A percentile compares a stretch with the other conserved stretches of the same genome.
These are phyloP conservation scores for Falco peregrinus DNA, from an alignment of 2,797 vertebrate species.

Conservation along the genomic window DNA sequence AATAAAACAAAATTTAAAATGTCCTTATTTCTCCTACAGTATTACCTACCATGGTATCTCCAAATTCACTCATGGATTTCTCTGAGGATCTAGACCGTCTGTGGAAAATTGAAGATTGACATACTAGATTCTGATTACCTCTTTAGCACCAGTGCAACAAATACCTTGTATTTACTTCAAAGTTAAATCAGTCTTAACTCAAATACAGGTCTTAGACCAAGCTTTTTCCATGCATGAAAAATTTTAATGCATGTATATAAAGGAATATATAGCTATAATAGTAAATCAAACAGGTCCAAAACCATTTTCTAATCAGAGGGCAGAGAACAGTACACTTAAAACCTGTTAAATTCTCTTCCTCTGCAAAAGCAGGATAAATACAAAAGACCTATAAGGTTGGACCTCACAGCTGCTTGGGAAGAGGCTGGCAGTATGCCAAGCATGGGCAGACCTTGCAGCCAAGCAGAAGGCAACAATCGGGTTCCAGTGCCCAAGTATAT, in stretches of 20 bases:
- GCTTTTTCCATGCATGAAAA: accelerated
- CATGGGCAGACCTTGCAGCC: not conserved
- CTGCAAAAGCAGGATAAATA: not conserved
- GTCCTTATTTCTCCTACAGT: not conserved
- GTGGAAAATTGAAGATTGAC: not conserved
- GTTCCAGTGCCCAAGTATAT: not conserved
- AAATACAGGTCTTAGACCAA: not conserved
- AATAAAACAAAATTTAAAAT: not conserved
- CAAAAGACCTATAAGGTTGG: not conserved
- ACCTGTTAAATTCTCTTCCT: not conserved
- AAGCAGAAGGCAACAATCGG: not conserved
- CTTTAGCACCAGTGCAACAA: not conserved
- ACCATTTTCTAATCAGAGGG: not conserved
- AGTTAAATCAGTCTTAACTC: not conserved
- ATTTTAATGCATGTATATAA: not conserved
- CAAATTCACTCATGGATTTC: not conserved
- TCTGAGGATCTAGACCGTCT: not conserved
- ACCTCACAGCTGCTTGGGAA: not conserved
- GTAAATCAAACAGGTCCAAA: not conserved
- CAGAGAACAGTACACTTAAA: not conserved
- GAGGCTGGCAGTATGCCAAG: not conserved
- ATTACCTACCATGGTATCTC: not conserved
- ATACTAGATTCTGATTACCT: not conserved
- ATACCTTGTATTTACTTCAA: not conserved
- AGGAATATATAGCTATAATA: not conserved